A percentile compares a stretch with the other conserved stretches of the same genome.
These are phyloP conservation scores for Teleogryllus oceanicus DNA, from an alignment of 2,888 invertebrate genomes.

Conservation along the genomic window DNA sequence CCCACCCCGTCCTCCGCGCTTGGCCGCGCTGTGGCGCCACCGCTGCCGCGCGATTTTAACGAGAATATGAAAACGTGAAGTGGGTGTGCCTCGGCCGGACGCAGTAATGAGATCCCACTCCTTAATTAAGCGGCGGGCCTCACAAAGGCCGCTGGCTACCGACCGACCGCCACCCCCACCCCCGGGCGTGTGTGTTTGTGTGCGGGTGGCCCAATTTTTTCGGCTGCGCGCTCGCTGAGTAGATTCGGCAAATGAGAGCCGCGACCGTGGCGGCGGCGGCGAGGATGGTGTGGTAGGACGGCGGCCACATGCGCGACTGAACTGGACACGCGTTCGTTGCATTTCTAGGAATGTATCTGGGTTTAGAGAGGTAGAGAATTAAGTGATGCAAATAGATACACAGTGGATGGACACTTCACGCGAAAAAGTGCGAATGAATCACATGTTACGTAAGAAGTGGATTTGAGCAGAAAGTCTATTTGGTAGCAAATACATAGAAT, in stretches of 20 bases:
- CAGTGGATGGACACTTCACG: no score
- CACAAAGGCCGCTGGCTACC: background rate
- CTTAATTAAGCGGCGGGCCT: background rate
- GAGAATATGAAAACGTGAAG: conserved; percentile 9
- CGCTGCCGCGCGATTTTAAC: background rate
- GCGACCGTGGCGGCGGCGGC: background rate
- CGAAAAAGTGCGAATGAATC: no score
- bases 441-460: no score
- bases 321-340: conserved; percentile 45
- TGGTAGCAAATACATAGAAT: no score
- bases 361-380: no score
- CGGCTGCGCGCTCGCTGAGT: background rate
- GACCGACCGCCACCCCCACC: background rate
- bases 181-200: background rate
- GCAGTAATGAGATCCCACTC: conserved; percentile 5
- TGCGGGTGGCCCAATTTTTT: background rate
- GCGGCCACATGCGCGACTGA: background rate
- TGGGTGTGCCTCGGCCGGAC: background rate
- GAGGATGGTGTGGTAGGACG: background rate
- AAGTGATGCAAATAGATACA: no score
- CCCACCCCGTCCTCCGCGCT: no score
- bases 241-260: background rate
- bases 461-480: no score
- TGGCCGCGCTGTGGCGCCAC: background rate
- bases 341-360: no score